Conservation (phyloP, 1,140 invertebrate species). For the Ips typographus region DNA sequence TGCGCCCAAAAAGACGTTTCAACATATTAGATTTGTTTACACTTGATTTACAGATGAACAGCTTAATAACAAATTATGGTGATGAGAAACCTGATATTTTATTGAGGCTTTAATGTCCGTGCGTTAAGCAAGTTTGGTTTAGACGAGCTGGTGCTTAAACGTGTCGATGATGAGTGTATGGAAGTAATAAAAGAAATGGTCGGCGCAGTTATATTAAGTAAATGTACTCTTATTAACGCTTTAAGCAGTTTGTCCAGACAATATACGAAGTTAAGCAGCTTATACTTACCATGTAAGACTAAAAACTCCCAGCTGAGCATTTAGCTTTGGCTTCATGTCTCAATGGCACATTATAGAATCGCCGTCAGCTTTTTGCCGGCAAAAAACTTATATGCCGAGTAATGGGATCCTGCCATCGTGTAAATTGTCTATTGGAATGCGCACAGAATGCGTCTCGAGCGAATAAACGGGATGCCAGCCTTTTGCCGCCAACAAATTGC, state of each 20-base stretch:
- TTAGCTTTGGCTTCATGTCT: conserved; percentile 29
- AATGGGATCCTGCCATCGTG: conserved; percentile 48
- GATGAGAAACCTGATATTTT: conserved; percentile 7
- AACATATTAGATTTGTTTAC: conserved; percentile 16
- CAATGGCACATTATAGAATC: conserved; percentile 26
- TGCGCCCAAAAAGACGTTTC: not conserved
- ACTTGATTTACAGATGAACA: conserved; percentile 16
- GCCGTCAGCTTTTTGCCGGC: conserved; percentile 39
- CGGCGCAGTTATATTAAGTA: too few relatives aligned
- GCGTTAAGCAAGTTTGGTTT: not conserved
- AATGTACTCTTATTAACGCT: too few relatives aligned
- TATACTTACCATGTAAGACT: conserved; percentile 1
- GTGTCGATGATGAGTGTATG: too few relatives aligned
- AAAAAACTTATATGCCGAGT: conserved; percentile 47
- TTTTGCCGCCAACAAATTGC: conserved; percentile 42
- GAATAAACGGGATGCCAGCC: conserved; percentile 41
- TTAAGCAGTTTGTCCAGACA: not conserved
- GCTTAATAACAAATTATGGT: conserved; percentile 17
- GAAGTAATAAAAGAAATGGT: too few relatives aligned
- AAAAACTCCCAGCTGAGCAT: conserved; percentile 17
- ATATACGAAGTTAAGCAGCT: conserved; percentile 4
- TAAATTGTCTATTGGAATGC: conserved; percentile 47
- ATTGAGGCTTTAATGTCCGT: not conserved
- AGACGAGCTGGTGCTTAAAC: not conserved
- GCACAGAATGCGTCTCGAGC: conserved; percentile 43